Base-by-base conservation (phyloP, 2,888 invertebrate genomes). In the Caenorhabditis doughertyi region DNA sequence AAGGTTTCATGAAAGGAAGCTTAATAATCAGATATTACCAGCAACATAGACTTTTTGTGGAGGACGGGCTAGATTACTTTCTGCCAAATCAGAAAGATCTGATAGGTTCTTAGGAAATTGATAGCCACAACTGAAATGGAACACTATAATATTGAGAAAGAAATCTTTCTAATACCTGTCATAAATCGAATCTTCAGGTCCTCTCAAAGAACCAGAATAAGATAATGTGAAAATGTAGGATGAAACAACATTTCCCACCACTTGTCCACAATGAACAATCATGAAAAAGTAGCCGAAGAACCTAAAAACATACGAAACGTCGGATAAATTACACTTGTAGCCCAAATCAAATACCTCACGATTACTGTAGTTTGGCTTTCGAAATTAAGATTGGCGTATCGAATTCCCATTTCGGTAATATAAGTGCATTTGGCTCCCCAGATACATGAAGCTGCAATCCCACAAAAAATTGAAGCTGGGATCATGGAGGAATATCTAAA, bases 221-320 rank as follows among this genome's bases (percentile, higher is more conserved):
- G 81, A 76, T 0, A 68, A 35, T 13, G 83, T 82, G 5, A 92
- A 85, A 13, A 92, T 89, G 21, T 88, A 80, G 7, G 96, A 97
- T n/a, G 97, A 97, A 91, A 97, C 95, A 84, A 98, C 94, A 93
- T 98, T 98, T 92, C 98, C 97, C 96, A 97, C 96, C 60, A 98
- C 90, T 93, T 97, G 96, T 89, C 97, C 96, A 18, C 97, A 96
- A 93, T 98, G 97, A 95, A 97, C 97, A 87, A 97, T 96, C 89
- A 97, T 95, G 94, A 98, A 98, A 95, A 98, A 98, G 94, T 97
- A 96, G 55, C 98, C 98, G 93, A 98, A 98, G 94, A 98, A 98
- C 91, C 89, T 88, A 60, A n/a, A n/a, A 23, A 87, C 58, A 25
- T 9, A 35, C 29, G 25, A 44, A 56, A 1, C 13, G 13, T 5